These are phyloP conservation scores for Addax nasomaculatus DNA, from an alignment of 2,113 vertebrate species.

Conservation along the genomic window DNA sequence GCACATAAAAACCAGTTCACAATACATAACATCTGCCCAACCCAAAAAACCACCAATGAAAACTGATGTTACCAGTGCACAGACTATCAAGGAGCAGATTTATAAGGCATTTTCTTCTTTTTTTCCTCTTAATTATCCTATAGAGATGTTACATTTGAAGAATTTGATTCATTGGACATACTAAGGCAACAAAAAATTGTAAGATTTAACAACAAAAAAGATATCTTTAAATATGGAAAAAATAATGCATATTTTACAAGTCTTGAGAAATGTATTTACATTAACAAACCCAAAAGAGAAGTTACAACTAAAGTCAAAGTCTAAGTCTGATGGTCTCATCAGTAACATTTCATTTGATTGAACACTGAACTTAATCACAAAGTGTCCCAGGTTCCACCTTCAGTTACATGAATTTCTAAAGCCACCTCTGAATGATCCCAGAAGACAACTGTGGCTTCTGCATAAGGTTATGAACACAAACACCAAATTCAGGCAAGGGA, in stretches of 20 bases:
- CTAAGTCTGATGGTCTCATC: background rate
- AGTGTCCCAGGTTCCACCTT: background rate
- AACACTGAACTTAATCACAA: background rate
- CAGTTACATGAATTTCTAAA: conserved; percentile 15
- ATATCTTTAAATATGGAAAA: background rate
- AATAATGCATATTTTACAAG: background rate
- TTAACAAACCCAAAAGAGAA: conserved; percentile 17
- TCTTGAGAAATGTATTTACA: background rate
- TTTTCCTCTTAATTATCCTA: background rate
- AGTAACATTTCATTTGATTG: conserved; percentile 6
- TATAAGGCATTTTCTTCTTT: background rate
- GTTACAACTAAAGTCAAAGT: conserved; percentile 14
- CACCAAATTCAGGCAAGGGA: background rate
- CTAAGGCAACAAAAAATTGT: background rate
- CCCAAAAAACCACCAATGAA: background rate
- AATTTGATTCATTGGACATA: background rate
- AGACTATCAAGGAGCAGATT: background rate
- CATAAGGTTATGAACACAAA: conserved; percentile 11
- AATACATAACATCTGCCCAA: background rate
- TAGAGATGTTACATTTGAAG: background rate
- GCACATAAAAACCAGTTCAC: background rate
- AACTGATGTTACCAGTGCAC: background rate
- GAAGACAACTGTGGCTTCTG: background rate
- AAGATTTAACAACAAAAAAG: background rate
- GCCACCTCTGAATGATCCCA: background rate